A percentile compares a stretch with the other conserved stretches of the same genome.
Conservation (phyloP, 2,113 vertebrate genomes). For the Sarotherodon lohbergeri region DNA sequence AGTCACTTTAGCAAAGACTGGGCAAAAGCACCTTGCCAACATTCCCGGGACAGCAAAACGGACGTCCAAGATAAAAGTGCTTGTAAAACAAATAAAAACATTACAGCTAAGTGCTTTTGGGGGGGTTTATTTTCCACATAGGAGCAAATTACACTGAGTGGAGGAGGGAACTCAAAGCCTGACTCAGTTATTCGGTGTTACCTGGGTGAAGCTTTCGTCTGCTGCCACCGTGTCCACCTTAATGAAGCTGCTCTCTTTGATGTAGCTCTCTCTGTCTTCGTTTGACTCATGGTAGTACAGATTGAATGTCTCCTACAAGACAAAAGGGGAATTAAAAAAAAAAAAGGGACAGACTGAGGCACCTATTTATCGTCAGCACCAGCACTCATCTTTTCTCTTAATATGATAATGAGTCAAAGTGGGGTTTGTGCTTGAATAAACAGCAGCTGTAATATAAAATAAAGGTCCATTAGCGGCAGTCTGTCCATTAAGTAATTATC, state of each 20-base stretch:
- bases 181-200: conserved; percentile 37
- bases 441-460: conserved; percentile 17
- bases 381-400: conserved; percentile 32
- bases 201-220: conserved; percentile 97
- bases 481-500: conserved; percentile 1
- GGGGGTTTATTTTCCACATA: conserved; percentile 9
- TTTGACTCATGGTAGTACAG: conserved; percentile 97
- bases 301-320: conserved; percentile 89
- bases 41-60: background rate
- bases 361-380: conserved; percentile 23
- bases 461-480: conserved; percentile 7
- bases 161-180: conserved; percentile 29
- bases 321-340: background rate
- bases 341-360: background rate
- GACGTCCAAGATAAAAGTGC: conserved; percentile 35
- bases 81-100: conserved; percentile 38
- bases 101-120: conserved; percentile 15
- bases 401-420: conserved; percentile 34
- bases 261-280: conserved; percentile 90
- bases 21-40: conserved; percentile 14
- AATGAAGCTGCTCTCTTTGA: conserved; percentile 92
- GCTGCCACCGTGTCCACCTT: conserved; percentile 98
- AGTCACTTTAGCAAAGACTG: background rate
- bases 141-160: conserved; percentile 43
- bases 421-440: background rate